These are phyloP conservation scores for Sebastes fasciatus DNA, from an alignment of 2,113 vertebrate genomes.

Conservation along the genomic window DNA sequence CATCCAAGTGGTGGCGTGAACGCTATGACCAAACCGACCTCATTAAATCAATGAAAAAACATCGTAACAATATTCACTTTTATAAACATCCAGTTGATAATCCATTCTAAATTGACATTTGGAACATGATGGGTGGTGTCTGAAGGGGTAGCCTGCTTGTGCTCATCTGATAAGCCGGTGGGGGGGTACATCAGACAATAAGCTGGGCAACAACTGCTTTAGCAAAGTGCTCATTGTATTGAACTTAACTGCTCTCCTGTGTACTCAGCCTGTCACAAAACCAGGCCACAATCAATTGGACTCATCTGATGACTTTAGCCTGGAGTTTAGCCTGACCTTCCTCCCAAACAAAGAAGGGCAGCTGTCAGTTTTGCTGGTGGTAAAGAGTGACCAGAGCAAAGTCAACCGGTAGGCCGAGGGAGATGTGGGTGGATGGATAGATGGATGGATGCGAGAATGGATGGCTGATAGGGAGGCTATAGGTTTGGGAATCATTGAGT, in stretches of 20 bases:
- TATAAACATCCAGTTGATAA: not conserved
- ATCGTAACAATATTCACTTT: not conserved
- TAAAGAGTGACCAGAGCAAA: conserved; percentile 82
- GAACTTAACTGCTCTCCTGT: conserved; percentile 12
- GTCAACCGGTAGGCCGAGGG: conserved; percentile 70
- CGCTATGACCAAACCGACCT: too few relatives aligned
- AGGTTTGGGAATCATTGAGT: conserved; percentile 56
- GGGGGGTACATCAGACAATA: not conserved
- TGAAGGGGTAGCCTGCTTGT: not conserved
- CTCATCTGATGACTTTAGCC: conserved; percentile 71
- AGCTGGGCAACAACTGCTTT: not conserved
- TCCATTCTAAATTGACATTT: not conserved
- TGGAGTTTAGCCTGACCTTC: conserved; percentile 68
- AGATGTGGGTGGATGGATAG: conserved; percentile 29
- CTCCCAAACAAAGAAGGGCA: conserved; percentile 68
- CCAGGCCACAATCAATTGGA: conserved; percentile 67
- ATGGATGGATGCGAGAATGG: conserved; percentile 23
- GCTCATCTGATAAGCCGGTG: not conserved
- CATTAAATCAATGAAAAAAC: not conserved
- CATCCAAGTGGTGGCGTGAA: too few relatives aligned
- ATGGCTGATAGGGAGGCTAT: conserved; percentile 63
- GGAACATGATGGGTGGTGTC: not conserved
- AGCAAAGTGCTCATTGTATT: conserved; percentile 1
- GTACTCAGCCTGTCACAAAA: conserved; percentile 62
- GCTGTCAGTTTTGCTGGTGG: conserved; percentile 75